A percentile compares a stretch with the other conserved stretches of the same genome.
Evolutionary conservation across 1,140 invertebrate genomes (phyloP).

Genomic region (Drosophila sp.): DNA sequence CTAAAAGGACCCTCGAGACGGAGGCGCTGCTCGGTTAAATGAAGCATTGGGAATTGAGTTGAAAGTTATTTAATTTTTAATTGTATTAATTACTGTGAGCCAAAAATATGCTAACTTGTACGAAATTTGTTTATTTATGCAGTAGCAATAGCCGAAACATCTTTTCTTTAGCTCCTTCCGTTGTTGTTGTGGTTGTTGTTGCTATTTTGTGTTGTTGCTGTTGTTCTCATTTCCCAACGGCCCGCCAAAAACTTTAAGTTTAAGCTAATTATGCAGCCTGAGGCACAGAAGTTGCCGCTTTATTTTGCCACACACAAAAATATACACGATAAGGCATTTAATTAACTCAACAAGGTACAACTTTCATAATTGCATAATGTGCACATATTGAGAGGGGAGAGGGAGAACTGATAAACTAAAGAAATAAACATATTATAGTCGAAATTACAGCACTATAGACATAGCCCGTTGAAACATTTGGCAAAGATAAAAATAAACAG

Average conservation of each 20-base stretch:
- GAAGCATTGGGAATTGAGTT: slow-evolving; percentile 63
- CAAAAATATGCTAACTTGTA: slow-evolving; percentile 48
- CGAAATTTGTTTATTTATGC: slow-evolving; percentile 76
- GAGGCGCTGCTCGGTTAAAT: slow-evolving; percentile 22
- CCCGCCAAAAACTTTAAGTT: slow-evolving; percentile 50
- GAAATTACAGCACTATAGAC: neutral
- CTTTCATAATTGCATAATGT: slow-evolving; percentile 43
- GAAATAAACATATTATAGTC: neutral
- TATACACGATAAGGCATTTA: slow-evolving; percentile 45
- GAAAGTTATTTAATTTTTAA: slow-evolving; percentile 79
- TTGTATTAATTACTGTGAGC: slow-evolving; percentile 71
- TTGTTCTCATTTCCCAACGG: slow-evolving; percentile 45
- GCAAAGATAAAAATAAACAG: neutral
- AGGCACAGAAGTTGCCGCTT: slow-evolving; percentile 39
- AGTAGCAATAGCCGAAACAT: slow-evolving; percentile 45
- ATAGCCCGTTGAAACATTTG: neutral
- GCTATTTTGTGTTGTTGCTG: too few species aligned
- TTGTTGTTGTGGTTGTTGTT: slow-evolving; percentile 14
- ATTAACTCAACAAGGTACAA: slow-evolving; percentile 36
- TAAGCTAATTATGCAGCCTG: slow-evolving; percentile 56
- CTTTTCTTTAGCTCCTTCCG: neutral
- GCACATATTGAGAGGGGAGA: neutral
- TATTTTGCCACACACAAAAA: slow-evolving; percentile 38
- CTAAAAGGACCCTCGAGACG: slow-evolving; percentile 32
- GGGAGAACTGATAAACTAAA: slow-evolving; percentile 16